Percentiles rank a stretch among this genome's conserved stretches.
Conservation (phyloP, 2,888 invertebrate species). For the Drosophila kuntzei region DNA sequence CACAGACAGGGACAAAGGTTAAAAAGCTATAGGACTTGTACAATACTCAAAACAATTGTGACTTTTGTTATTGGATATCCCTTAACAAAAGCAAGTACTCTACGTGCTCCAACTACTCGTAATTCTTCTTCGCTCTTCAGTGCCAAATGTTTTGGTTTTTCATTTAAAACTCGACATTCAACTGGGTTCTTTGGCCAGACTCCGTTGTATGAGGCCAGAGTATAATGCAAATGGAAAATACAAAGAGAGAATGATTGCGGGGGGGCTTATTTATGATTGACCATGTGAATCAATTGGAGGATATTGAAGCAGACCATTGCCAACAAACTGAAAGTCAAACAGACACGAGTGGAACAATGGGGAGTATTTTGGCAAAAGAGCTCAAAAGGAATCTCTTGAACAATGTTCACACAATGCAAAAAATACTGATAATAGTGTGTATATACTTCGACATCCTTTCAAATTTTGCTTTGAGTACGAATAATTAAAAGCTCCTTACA, state of each 20-base stretch:
- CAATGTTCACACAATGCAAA: conserved; percentile 19
- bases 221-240: not conserved
- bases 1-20: conserved; percentile 19
- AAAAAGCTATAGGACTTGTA: conserved; percentile 43
- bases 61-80: conserved; percentile 47
- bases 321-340: conserved; percentile 14
- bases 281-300: conserved; percentile 36
- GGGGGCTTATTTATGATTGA: conserved; percentile 28
- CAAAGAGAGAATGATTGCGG: not conserved
- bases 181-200: conserved; percentile 4
- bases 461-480: not conserved
- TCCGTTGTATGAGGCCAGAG: conserved; percentile 4
- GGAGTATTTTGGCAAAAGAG: conserved; percentile 10
- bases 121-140: not conserved
- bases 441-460: not conserved
- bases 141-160: conserved; percentile 26
- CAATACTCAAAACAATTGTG: conserved; percentile 53
- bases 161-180: conserved; percentile 23
- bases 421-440: conserved; percentile 10
- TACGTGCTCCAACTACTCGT: conserved; percentile 17
- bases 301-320: conserved; percentile 14
- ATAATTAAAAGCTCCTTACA: conserved; percentile 19
- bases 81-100: conserved; percentile 36
- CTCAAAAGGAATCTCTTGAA: conserved; percentile 33
- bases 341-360: conserved; percentile 17